A percentile compares a stretch with the other conserved stretches of the same genome.
Conservation (phyloP, 2,888 invertebrate genomes). For the Cheilosia impressa region DNA sequence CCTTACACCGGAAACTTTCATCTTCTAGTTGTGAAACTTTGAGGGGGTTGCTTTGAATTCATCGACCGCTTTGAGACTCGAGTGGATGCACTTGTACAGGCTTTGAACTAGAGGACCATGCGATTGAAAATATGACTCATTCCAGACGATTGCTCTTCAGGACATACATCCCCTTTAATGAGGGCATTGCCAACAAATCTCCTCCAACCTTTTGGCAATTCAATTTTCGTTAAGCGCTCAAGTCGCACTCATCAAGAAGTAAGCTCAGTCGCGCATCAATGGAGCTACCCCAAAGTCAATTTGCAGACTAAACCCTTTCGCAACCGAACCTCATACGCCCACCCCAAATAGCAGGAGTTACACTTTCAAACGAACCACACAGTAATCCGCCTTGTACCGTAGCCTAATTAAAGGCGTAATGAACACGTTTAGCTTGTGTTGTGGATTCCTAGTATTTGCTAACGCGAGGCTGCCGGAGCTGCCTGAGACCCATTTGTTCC, state of each 20-base stretch:
- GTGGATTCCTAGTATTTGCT: constrained; percentile 48
- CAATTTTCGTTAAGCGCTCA: neutral
- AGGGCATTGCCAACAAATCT: neutral
- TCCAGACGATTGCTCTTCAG: neutral
- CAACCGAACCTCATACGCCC: neutral
- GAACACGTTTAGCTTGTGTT: constrained; percentile 69
- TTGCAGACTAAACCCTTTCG: constrained; percentile 4
- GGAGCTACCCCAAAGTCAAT: constrained; percentile 31
- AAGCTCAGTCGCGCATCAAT: constrained; percentile 17
- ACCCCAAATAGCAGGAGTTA: constrained; percentile 7
- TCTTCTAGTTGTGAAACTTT: constrained; percentile 1
- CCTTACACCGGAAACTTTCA: constrained; percentile 10
- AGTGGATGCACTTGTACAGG: neutral
- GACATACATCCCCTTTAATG: neutral
- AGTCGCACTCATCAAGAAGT: neutral
- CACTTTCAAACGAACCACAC: constrained; percentile 50
- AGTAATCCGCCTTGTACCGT: constrained; percentile 55
- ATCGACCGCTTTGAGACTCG: neutral
- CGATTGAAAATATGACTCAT: neutral
- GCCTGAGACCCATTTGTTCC: constrained; percentile 17
- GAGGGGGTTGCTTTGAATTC: neutral
- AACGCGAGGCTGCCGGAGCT: constrained; percentile 8
- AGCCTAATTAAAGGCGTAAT: constrained; percentile 72
- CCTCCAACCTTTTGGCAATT: neutral
- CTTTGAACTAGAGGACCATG: neutral